Conservation (phyloP, 2,797 vertebrate species). For the Anomalospiza imberbis region DNA sequence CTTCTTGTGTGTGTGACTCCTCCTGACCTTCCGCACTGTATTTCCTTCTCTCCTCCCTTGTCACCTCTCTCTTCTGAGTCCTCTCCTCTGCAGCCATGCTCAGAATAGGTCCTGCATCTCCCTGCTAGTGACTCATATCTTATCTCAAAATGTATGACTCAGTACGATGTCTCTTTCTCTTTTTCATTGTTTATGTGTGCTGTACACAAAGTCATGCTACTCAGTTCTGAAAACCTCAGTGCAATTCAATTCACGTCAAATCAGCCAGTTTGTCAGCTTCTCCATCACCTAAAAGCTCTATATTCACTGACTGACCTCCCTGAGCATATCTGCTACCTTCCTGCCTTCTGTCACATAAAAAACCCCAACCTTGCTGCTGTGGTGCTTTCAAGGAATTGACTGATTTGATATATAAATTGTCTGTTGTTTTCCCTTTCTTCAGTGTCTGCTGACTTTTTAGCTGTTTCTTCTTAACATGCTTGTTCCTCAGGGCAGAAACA, state of each 20-base stretch:
- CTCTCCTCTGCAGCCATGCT: background rate
- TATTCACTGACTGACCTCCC: background rate
- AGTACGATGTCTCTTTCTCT: background rate
- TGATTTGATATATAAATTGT: slow-evolving; percentile 1
- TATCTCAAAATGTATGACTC: slow-evolving; percentile 25
- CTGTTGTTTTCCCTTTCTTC: background rate
- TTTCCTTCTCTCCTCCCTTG: background rate
- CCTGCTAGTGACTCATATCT: background rate
- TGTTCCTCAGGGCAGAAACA: background rate
- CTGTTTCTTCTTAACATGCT: background rate
- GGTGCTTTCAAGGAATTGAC: background rate
- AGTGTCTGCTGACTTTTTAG: background rate
- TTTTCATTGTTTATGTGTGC: slow-evolving; percentile 22
- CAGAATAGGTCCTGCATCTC: background rate
- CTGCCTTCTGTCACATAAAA: slow-evolving; percentile 29
- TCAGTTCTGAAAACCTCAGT: background rate
- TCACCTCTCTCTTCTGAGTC: background rate
- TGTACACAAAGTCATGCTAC: background rate
- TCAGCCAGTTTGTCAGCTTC: slow-evolving; percentile 38
- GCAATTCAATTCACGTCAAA: slow-evolving; percentile 32
- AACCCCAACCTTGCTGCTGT: background rate
- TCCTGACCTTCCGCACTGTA: background rate
- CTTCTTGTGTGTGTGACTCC: background rate
- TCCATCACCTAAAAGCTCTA: background rate
- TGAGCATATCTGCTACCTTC: background rate